Percentiles rank a stretch among this genome's conserved stretches.
Conservation (phyloP, 2,888 invertebrate species). For the Ceratothoa steindachneri region DNA sequence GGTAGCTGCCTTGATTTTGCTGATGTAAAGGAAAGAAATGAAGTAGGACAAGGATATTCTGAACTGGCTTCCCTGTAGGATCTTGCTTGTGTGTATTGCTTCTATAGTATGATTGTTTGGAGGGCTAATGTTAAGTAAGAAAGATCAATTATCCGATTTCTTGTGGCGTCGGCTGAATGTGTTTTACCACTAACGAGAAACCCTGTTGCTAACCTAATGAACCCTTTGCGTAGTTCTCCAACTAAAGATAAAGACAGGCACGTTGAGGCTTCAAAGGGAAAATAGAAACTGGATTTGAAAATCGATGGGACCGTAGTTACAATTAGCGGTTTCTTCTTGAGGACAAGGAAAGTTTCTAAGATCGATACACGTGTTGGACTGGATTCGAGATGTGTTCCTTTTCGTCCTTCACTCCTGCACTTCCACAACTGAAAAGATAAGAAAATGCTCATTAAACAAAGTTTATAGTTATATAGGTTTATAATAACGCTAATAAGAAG, state of each 20-base stretch:
- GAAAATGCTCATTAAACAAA: too few relatives aligned
- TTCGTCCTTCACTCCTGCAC: not conserved
- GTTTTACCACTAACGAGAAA: not conserved
- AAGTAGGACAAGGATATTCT: too few relatives aligned
- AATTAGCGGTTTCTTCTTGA: not conserved
- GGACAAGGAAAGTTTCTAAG: not conserved
- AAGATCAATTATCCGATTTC: not conserved
- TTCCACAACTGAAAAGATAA: not conserved
- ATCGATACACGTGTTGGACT: not conserved
- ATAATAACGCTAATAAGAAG: too few relatives aligned
- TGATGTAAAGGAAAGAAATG: too few relatives aligned
- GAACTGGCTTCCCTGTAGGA: not conserved
- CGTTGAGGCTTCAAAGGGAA: not conserved
- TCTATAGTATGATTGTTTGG: not conserved
- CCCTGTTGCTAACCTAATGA: not conserved
- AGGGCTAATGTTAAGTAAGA: not conserved
- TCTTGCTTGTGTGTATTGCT: not conserved
- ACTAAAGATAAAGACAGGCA: not conserved
- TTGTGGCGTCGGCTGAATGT: not conserved
- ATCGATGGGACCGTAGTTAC: not conserved
- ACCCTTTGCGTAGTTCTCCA: not conserved
- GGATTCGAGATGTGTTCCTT: not conserved
- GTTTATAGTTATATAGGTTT: too few relatives aligned
- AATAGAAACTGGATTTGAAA: not conserved
- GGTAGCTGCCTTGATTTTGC: too few relatives aligned